Percentiles rank a stretch among this genome's conserved stretches.
Conservation (phyloP, 1,140 invertebrate genomes). For the Penaeus indicus region DNA sequence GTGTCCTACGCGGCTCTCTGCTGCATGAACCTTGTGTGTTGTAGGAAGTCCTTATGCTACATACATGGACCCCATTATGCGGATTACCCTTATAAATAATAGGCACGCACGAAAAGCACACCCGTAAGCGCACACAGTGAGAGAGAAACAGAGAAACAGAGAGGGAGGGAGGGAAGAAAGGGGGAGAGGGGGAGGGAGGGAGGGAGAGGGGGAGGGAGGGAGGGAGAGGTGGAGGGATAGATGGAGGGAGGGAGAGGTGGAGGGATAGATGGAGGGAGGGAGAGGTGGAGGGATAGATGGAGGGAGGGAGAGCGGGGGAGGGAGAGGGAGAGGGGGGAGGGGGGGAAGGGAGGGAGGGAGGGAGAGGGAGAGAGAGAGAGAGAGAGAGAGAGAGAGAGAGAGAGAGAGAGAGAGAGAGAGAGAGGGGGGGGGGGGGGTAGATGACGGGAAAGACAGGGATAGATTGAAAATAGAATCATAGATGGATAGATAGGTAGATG, state of each 20-base stretch:
- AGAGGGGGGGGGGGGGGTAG: not conserved
- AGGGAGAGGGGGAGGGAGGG: not conserved
- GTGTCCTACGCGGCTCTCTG: too few species aligned
- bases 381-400: not conserved
- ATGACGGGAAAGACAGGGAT: not conserved
- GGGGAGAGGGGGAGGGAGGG: not conserved
- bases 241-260: not conserved
- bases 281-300: not conserved
- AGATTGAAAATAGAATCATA: not conserved
- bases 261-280: not conserved
- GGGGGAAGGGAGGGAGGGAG: not conserved
- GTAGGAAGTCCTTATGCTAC: too few species aligned
- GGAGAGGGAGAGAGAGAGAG: not conserved
- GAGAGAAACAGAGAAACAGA: not conserved
- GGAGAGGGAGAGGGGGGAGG: not conserved
- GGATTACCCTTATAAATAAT: too few species aligned
- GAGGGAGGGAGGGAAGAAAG: not conserved
- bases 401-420: not conserved
- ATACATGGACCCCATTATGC: too few species aligned
- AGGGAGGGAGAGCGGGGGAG: not conserved
- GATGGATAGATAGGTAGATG: not conserved
- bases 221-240: not conserved
- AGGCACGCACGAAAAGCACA: too few species aligned
- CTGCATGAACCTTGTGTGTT: too few species aligned
- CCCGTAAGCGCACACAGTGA: not conserved